phyloP scores from a whole-genome alignment of 2,113 vertebrate genomes.

The Ornithorhynchus anatinus region DNA sequence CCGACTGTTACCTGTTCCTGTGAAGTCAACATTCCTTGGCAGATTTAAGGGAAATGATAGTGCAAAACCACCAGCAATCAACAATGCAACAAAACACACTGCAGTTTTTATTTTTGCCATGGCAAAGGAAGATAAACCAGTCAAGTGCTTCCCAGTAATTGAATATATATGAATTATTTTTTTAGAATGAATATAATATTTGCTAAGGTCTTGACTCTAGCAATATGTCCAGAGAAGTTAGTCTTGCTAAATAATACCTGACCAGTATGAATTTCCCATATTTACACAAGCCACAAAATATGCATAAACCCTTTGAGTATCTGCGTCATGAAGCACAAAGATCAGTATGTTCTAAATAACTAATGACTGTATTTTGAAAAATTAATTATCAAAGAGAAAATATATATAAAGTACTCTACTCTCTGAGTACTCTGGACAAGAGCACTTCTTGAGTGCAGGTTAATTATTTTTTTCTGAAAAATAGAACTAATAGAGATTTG shows the following conservation, averaged over 20 bases:
- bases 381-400: conserved; percentile 17
- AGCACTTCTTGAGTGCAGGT: neutral
- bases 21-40: neutral
- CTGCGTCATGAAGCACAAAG: neutral
- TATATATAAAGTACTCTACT: conserved; percentile 8
- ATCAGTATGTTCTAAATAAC: conserved; percentile 5
- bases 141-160: neutral
- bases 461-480: neutral
- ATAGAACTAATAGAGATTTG: conserved; percentile 1
- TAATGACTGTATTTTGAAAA: neutral
- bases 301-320: neutral
- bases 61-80: neutral
- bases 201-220: too few species aligned
- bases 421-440: neutral
- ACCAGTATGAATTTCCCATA: conserved; percentile 12
- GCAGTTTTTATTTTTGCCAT: neutral
- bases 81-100: neutral
- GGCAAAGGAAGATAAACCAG: conserved; percentile 6
- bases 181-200: too few species aligned
- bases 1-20: neutral
- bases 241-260: conserved; percentile 21
- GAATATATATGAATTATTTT: too few species aligned
- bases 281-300: neutral
- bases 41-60: conserved; percentile 5
- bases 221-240: neutral